Conservation (phyloP, 2,797 vertebrate species). For the Octomys mimax region DNA sequence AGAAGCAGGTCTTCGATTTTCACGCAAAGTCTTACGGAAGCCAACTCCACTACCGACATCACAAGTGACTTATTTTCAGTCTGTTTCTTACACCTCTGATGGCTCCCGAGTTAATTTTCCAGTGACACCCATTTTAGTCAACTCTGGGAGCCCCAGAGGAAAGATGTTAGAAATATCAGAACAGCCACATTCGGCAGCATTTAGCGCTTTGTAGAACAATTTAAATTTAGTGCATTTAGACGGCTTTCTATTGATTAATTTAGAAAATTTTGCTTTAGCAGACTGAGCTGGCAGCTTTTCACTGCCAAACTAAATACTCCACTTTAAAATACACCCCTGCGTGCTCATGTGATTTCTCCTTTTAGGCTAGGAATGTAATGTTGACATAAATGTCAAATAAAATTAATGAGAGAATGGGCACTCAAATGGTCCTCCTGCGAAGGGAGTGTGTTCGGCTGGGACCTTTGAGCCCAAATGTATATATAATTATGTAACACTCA, state of each 20-base stretch:
- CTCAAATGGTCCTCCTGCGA: conserved; percentile 69
- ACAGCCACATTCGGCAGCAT: neutral
- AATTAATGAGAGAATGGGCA: conserved; percentile 82
- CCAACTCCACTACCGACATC: neutral
- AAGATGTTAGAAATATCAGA: conserved; percentile 58
- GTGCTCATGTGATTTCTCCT: conserved; percentile 68
- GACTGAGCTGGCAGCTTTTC: conserved; percentile 64
- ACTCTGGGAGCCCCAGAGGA: neutral
- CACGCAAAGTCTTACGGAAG: neutral
- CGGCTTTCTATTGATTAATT: conserved; percentile 74
- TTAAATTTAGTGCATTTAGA: conserved; percentile 72
- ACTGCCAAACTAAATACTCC: conserved; percentile 80
- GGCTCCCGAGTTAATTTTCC: conserved; percentile 54
- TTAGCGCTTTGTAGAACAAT: conserved; percentile 68
- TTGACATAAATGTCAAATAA: conserved; percentile 85
- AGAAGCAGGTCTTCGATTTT: neutral
- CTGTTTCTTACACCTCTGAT: neutral
- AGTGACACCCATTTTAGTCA: conserved; percentile 43
- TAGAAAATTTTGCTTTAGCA: conserved; percentile 67
- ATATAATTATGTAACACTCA: conserved; percentile 79
- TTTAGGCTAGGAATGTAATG: conserved; percentile 82
- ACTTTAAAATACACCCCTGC: conserved; percentile 73
- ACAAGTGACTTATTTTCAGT: neutral
- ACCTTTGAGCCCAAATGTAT: conserved; percentile 77
- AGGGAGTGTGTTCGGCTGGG: conserved; percentile 78